Evolutionary conservation across 1,140 invertebrate genomes (phyloP), one percentile per base, ranked within the genome.

Genomic region (Drosophila parvula): DNA sequence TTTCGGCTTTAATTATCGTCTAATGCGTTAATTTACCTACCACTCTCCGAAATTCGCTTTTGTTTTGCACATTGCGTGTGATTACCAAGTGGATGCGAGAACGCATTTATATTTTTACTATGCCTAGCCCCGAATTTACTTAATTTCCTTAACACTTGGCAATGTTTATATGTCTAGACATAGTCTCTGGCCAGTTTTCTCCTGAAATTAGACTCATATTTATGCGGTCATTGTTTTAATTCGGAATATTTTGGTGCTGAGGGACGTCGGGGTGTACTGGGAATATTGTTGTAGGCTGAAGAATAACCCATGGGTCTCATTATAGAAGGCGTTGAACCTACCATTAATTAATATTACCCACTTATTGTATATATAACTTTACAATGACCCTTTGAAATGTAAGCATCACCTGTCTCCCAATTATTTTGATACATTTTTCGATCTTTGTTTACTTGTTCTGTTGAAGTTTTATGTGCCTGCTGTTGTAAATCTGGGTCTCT

Each of bases 191-290:
- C 5, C 12, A 5, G n/a, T 36, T 62, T 38, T 57, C 44, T 51
- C 28, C 44, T 30, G n/a, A 10, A 41, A 56, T 50, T 55, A 53
- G 44, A 38, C 30, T 53, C 41, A 36, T 55, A 32, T 65, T 48
- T 64, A 56, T 77, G 74, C 44, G 75, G 74, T 57, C 74, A 78
- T 55, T 57, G 64, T 44, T 62, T 61, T 34, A 67, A 55, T 75
- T 67, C 32, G 14, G 74, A 67, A 43, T 53, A 38, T 50, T 30
- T 32, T 41, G 48, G 56, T 57, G 18, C 18, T 22, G 2, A 38
- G 51, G 51, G 32, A 38, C 12, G 36, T 8, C 3, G 32, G 11
- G 5, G 5, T 38, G 22, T 27, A 55, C 51, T 22, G 18, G 51
- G 32, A 53, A 22, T 22, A 22, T 53, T 2, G 16, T 14, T 53